Percentiles rank a stretch among this genome's conserved stretches.
phyloP scores from a whole-genome alignment of 2,797 vertebrate genomes.

The Sebastes goodei region DNA sequence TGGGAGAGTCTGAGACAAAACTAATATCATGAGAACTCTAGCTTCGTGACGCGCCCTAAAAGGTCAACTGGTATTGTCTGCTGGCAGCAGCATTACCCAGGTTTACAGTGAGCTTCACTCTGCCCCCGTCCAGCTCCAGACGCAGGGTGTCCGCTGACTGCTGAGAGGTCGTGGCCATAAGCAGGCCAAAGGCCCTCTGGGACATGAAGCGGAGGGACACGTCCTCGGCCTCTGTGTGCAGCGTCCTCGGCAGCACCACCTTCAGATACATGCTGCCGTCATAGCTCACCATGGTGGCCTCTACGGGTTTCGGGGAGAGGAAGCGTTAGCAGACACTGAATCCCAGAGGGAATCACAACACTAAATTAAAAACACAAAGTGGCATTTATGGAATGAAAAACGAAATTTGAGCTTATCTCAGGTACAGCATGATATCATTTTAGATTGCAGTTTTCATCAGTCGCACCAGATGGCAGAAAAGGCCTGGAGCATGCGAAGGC shows the following conservation, averaged over 20 bases:
- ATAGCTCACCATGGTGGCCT: slow-evolving; percentile 93
- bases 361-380: slow-evolving; percentile 28
- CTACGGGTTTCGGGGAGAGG: slow-evolving; percentile 66
- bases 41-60: slow-evolving; percentile 38
- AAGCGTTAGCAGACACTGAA: slow-evolving; percentile 7
- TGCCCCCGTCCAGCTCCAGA: slow-evolving; percentile 93
- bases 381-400: slow-evolving; percentile 14
- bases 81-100: slow-evolving; percentile 87
- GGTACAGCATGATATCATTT: slow-evolving; percentile 41
- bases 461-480: slow-evolving; percentile 82
- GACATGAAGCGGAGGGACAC: slow-evolving; percentile 96
- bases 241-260: slow-evolving; percentile 87
- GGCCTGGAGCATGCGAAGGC: slow-evolving; percentile 56
- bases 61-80: slow-evolving; percentile 53
- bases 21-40: slow-evolving; percentile 29
- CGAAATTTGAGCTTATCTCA: slow-evolving; percentile 34
- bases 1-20: slow-evolving; percentile 54
- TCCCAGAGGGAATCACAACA: slow-evolving; percentile 7
- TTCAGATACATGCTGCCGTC: slow-evolving; percentile 98
- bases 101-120: slow-evolving; percentile 95
- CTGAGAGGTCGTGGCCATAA: slow-evolving; percentile 95
- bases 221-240: slow-evolving; percentile 95
- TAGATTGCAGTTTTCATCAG: slow-evolving; percentile 72
- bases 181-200: slow-evolving; percentile 93
- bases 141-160: slow-evolving; percentile 95